These are phyloP conservation scores for Balearica regulorum DNA, from an alignment of 2,797 vertebrate genomes.

Conservation along the genomic window DNA sequence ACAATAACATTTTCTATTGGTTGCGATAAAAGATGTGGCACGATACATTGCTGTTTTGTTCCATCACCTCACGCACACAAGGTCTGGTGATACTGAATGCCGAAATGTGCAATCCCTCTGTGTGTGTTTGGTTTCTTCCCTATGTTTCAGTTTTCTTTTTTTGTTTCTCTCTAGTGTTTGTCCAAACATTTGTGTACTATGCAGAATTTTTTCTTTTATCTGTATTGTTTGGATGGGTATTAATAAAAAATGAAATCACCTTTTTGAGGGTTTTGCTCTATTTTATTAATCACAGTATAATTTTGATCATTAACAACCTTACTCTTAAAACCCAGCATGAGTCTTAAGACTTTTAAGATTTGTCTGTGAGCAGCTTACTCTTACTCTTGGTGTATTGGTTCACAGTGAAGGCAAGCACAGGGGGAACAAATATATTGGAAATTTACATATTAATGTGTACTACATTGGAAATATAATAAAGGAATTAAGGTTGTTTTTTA, in stretches of 20 bases:
- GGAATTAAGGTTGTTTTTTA: too few relatives aligned
- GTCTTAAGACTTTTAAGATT: not conserved
- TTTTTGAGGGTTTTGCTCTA: fast-evolving
- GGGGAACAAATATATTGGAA: not conserved
- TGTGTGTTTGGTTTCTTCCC: not conserved
- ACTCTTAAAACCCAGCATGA: not conserved
- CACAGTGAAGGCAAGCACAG: not conserved
- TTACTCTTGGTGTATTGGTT: not conserved
- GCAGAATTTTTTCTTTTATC: not conserved
- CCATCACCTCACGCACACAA: not conserved
- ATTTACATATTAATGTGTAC: too few relatives aligned
- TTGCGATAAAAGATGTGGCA: not conserved
- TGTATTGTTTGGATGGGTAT: not conserved
- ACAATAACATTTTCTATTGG: not conserved
- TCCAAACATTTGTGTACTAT: not conserved
- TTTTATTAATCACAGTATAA: not conserved
- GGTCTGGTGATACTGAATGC: fast-evolving
- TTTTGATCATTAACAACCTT: not conserved
- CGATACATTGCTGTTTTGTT: not conserved
- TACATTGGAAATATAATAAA: too few relatives aligned
- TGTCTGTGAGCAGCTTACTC: not conserved
- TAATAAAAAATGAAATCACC: not conserved
- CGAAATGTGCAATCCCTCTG: not conserved
- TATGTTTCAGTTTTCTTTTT: not conserved
- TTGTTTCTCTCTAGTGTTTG: not conserved